Evolutionary conservation across 2,797 vertebrate species (phyloP), one percentile per base, ranked within the genome.

Genomic region (Spatula versicolor): DNA sequence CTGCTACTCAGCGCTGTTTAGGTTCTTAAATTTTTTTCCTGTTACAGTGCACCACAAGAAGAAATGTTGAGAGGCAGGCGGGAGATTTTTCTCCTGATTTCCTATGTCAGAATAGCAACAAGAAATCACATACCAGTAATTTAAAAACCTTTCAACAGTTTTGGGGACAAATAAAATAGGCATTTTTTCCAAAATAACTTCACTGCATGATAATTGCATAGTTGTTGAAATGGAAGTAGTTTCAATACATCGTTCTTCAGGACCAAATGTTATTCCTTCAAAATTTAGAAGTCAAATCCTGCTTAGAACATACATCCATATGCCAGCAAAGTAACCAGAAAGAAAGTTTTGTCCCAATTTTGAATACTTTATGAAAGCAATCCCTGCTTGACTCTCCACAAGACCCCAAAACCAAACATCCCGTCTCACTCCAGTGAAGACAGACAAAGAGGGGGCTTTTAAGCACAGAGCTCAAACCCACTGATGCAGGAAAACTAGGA

Each of bases 351-450:
- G 39, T 12, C 37, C 86, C 33, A 15, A 11, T 58, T 75, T 68
- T 48, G 4, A 46, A 43, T 35, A 8, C 8, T 59, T 43, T 7
- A 48, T 20, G 13, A 55, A 90, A 86, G 39, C 7, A 59, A 56
- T 6, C 12, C 33, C 8, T 50, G 30, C 25, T 22, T 2, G 4
- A 37, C 12, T 46, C n/a, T 43, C 14, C n/a, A 14, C 13, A 28
- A 73, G 59, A 88, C 25, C 35, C 58, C 21, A 79, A 52, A 4
- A 17, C 30, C 46, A 82, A 59, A 39, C 20, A 82, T 18, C 46
- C 58, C 8, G 0, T 28, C 45, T 43, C 1, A 2, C 18, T 31
- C 20, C 12, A 7, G 45, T 11, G 35, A n/a, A 37, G 33, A 25
- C 8, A 11, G 17, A 45, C 45, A 85, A 54, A 21, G 37, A 58